A percentile compares a stretch with the other conserved stretches of the same genome.
Conservation (phyloP, 2,113 vertebrate species). For the Semicossyphus pulcher region DNA sequence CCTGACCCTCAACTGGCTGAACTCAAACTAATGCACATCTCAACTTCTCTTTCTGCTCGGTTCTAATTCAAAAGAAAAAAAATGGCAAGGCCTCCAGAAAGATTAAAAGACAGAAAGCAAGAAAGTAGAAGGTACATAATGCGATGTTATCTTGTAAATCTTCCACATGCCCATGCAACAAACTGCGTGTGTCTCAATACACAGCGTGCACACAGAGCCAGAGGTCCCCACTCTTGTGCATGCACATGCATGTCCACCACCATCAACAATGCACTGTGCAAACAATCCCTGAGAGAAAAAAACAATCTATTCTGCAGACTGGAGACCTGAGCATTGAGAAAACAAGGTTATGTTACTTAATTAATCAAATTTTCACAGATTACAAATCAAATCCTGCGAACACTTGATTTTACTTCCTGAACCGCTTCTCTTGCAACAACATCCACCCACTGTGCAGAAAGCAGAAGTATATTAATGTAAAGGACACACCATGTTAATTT, state of each 20-base stretch:
- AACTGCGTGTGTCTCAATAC: constrained; percentile 35
- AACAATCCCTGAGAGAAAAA: constrained; percentile 30
- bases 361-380: constrained; percentile 10
- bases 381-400: constrained; percentile 7
- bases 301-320: constrained; percentile 39
- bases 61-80: not conserved
- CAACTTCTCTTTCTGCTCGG: not conserved
- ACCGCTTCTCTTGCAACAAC: not conserved
- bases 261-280: constrained; percentile 33
- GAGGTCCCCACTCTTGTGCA: constrained; percentile 61
- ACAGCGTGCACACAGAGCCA: constrained; percentile 52
- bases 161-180: constrained; percentile 75
- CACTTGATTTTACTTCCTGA: constrained; percentile 2
- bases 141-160: constrained; percentile 13
- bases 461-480: constrained; percentile 7
- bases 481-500: constrained; percentile 46
- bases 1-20: constrained; percentile 37
- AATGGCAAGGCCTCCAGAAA: not conserved
- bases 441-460: constrained; percentile 2
- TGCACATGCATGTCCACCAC: constrained; percentile 74
- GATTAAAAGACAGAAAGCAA: not conserved
- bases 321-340: constrained; percentile 52
- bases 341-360: constrained; percentile 49
- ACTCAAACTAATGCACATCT: constrained; percentile 19
- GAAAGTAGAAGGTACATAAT: not conserved